A percentile compares a stretch with the other conserved stretches of the same genome.
These are phyloP conservation scores for Tokudaia muenninki DNA, from an alignment of 2,797 vertebrate genomes.

Conservation along the genomic window DNA sequence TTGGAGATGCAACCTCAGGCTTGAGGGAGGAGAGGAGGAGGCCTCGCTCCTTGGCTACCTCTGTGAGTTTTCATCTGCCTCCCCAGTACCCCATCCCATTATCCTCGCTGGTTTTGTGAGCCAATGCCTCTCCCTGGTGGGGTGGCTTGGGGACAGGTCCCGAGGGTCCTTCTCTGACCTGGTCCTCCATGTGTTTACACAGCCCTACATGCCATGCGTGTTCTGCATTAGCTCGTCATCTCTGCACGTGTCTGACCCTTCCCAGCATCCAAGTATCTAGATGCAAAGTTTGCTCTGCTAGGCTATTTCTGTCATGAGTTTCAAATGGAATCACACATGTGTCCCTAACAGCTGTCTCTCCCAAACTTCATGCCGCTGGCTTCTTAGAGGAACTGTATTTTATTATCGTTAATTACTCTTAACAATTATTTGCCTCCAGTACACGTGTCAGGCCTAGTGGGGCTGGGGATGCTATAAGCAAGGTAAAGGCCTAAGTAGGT, in stretches of 20 bases:
- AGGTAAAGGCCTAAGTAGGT: neutral
- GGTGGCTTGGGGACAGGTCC: neutral
- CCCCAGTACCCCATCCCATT: neutral
- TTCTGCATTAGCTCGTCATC: neutral
- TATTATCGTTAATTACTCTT: neutral
- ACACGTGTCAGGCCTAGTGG: neutral
- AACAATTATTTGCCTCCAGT: neutral
- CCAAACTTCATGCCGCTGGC: neutral
- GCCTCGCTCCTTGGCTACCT: neutral
- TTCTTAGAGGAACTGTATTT: neutral
- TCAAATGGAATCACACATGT: neutral
- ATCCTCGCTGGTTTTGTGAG: neutral
- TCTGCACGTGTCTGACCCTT: neutral
- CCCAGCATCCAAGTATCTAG: neutral
- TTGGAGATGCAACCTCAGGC: neutral
- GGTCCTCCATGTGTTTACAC: neutral
- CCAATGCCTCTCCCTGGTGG: neutral
- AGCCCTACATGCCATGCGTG: neutral
- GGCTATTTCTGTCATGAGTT: slow-evolving; percentile 8
- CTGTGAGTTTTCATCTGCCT: neutral
- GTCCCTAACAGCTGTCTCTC: neutral
- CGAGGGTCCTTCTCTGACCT: neutral
- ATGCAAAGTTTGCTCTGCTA: neutral
- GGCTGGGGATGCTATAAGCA: neutral
- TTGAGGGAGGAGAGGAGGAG: accelerated